Percentiles rank a stretch among this genome's conserved stretches.
Conservation (phyloP, 2,113 vertebrate genomes). For the Nothoprocta pentlandii region DNA sequence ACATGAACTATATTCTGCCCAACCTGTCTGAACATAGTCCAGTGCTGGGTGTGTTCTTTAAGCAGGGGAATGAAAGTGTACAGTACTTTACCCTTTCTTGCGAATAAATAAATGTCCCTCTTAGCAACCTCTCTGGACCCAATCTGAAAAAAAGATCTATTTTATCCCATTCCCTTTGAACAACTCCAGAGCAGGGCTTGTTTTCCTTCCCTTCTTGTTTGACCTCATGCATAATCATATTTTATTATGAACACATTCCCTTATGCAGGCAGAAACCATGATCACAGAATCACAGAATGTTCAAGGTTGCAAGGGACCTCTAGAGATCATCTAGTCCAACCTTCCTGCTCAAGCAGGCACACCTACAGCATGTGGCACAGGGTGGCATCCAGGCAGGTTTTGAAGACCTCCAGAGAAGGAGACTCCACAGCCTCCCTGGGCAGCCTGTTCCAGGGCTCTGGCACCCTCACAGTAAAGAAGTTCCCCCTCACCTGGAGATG, state of each 20-base stretch:
- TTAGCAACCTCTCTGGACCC: not conserved
- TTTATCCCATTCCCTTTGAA: constrained; percentile 12
- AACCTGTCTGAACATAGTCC: constrained; percentile 26
- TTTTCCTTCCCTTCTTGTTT: not conserved
- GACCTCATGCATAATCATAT: constrained; percentile 3
- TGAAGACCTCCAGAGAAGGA: too few relatives aligned
- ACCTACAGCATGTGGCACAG: too few relatives aligned
- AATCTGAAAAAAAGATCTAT: not conserved
- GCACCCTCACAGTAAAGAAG: too few relatives aligned
- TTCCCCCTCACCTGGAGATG: too few relatives aligned
- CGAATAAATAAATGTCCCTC: not conserved
- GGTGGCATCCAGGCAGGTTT: too few relatives aligned
- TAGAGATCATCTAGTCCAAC: too few relatives aligned
- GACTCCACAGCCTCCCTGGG: too few relatives aligned
- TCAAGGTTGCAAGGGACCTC: too few relatives aligned
- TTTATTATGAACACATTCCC: not conserved
- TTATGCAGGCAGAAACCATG: not conserved
- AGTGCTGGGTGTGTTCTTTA: not conserved
- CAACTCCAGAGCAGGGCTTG: not conserved
- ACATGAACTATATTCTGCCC: not conserved
- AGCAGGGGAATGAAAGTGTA: not conserved
- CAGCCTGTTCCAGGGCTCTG: too few relatives aligned
- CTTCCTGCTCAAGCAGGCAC: too few relatives aligned
- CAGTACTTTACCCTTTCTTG: not conserved
- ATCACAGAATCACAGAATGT: not conserved